Conservation (phyloP, 2,113 vertebrate species). For the Gyps fulvus region DNA sequence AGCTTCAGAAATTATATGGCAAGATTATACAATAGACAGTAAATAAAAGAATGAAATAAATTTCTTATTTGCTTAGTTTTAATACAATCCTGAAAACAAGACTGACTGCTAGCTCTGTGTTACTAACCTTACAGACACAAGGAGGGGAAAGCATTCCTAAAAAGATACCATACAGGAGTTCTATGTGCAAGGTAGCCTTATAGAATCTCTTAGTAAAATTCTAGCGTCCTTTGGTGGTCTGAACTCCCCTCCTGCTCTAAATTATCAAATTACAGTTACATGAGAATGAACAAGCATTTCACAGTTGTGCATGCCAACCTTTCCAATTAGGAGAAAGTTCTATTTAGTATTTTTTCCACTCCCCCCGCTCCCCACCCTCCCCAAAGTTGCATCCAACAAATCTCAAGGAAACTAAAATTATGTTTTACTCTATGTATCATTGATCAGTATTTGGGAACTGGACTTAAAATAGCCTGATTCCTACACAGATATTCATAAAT, state of each 20-base stretch:
- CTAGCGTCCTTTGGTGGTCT: not conserved
- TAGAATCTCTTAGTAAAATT: not conserved
- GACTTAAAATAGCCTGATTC: not conserved
- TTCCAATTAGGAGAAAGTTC: not conserved
- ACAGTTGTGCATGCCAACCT: not conserved
- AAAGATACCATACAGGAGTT: not conserved
- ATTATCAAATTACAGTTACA: not conserved
- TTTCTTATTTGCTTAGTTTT: not conserved
- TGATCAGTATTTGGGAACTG: not conserved
- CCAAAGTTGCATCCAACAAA: not conserved
- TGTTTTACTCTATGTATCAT: not conserved
- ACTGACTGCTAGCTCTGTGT: not conserved
- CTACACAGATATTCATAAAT: not conserved
- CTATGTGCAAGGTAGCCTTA: not conserved
- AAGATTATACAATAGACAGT: not conserved
- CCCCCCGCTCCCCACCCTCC: accelerated
- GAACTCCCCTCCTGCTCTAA: not conserved
- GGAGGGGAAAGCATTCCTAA: not conserved
- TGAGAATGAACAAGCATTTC: not conserved
- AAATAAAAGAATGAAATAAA: not conserved
- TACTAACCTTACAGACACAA: not conserved
- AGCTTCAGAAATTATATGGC: not conserved
- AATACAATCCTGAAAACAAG: not conserved
- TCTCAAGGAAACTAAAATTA: not conserved
- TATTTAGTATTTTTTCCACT: not conserved